A percentile compares a stretch with the other conserved stretches of the same genome.
Conservation (phyloP, 2,113 vertebrate genomes). For the Calonectris borealis region DNA sequence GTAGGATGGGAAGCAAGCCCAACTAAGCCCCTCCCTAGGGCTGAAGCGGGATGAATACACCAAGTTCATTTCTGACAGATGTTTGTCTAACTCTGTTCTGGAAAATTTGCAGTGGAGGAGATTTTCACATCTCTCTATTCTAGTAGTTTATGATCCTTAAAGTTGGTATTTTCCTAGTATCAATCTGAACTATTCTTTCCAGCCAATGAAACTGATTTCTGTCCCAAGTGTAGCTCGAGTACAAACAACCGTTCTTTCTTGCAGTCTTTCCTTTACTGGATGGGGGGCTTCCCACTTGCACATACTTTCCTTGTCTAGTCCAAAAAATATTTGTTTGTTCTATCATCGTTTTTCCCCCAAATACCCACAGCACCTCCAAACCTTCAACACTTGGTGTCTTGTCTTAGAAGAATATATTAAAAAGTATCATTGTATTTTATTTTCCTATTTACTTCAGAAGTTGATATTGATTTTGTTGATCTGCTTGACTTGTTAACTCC, state of each 20-base stretch:
- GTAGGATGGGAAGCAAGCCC: not conserved
- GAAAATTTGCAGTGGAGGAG: not conserved
- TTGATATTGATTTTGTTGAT: not conserved
- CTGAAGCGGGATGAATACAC: not conserved
- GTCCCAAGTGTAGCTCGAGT: not conserved
- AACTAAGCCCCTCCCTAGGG: not conserved
- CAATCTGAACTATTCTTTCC: not conserved
- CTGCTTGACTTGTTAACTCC: not conserved
- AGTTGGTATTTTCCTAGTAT: not conserved
- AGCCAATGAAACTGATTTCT: not conserved
- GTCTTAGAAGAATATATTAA: not conserved
- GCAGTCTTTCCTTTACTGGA: not conserved
- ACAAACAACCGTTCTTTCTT: not conserved
- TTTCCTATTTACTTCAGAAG: not conserved
- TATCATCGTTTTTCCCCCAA: not conserved
- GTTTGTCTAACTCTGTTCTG: not conserved
- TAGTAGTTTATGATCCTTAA: not conserved
- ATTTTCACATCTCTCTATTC: not conserved
- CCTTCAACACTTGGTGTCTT: not conserved
- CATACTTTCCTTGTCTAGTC: not conserved
- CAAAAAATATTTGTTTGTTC: not conserved
- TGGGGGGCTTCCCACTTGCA: not conserved
- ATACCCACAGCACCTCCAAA: not conserved
- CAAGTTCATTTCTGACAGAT: not conserved
- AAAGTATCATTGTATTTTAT: not conserved